Evolutionary conservation across 2,888 invertebrate species (phyloP), one percentile per base, ranked within the genome.

Genomic region (Ophioninae sp.): DNA sequence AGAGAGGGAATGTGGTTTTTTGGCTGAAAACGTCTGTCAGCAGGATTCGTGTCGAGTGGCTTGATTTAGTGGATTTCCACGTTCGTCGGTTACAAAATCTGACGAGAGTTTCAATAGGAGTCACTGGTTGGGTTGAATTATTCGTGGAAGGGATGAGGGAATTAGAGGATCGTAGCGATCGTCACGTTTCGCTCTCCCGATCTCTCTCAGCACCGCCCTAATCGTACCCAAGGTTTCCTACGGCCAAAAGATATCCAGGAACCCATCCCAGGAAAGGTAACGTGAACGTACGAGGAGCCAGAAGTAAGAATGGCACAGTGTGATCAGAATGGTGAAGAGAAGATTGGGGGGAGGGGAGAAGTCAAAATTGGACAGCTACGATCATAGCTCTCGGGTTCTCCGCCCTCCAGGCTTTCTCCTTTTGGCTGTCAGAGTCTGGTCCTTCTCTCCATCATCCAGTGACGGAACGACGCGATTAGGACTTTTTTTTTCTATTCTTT

Each of bases 41-140:
- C 44, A 75, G 17, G 61, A 80, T 65, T 41, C 74, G 81, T 78
- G 78, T 72, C 65, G 75, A 77, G 77, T 84, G 30, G 59, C 59
- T 20, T 71, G 81, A 84, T 79, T 78, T 63, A 75, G 65, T 44
- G 59, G 8, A 58, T 64, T 64, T 68, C n/a, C 39, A 39, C 44
- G 41, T 61, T 83, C 39, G 44, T 78, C 39, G 51, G 23, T 64
- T 67, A 41, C 13, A 59, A 63, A 51, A 79, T 81, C 79, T 75
- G 69, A 68, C 63, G 81, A 81, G 81, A 74, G 68, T 22, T 67
- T 83, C 79, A 79, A 83, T 77, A 80, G 67, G 74, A 85, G 81
- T 85, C 79, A 81, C 76, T 76, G 30, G 76, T 17, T 69, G 65
- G 67, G 44, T 71, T 85, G 81, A 85, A 85, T 85, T 83, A 85